Percentiles rank a stretch among this genome's conserved stretches.
phyloP scores from a whole-genome alignment of 2,113 vertebrate species.

The Ivindomyrus marchei region DNA sequence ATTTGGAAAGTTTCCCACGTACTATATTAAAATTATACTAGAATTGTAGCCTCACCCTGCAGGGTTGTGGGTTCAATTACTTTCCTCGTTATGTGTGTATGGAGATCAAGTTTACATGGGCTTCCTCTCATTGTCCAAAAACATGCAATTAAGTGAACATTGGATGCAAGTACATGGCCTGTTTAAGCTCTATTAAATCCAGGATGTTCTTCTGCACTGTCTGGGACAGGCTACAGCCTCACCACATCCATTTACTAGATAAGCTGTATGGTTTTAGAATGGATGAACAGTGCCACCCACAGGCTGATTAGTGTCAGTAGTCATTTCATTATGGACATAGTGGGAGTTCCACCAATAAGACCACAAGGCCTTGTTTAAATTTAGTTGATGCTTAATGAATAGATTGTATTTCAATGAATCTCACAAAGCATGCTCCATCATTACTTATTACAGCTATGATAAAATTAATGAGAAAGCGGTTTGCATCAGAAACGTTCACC shows the following conservation, averaged over 20 bases:
- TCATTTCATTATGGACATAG: background rate
- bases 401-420: background rate
- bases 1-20: background rate
- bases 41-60: background rate
- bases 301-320: background rate
- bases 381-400: background rate
- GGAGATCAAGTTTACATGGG: background rate
- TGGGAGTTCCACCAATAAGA: background rate
- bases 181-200: background rate
- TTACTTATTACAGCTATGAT: background rate
- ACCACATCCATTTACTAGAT: background rate
- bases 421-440: background rate
- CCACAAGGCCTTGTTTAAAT: background rate
- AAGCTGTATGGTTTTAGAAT: background rate
- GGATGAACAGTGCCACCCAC: background rate
- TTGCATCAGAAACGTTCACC: background rate
- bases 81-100: background rate
- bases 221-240: background rate
- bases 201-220: background rate
- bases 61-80: background rate
- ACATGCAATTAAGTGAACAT: background rate
- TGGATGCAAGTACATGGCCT: background rate
- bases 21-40: background rate
- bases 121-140: background rate
- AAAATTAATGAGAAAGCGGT: background rate